Conservation (phyloP, 2,113 vertebrate species). For the Elephantulus edwardii region DNA sequence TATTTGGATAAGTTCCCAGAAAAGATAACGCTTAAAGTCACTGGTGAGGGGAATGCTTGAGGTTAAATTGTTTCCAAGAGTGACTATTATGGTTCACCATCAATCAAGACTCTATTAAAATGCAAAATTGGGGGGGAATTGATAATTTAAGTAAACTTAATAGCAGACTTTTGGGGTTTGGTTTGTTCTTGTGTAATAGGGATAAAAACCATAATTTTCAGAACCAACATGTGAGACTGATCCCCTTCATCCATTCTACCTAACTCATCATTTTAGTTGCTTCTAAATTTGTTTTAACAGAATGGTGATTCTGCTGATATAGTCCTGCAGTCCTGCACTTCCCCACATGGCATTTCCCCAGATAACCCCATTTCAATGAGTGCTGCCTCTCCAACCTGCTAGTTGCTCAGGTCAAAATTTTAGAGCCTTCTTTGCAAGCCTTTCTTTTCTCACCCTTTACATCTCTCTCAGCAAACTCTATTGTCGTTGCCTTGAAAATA, state of each 20-base stretch:
- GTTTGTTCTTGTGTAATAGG: not conserved
- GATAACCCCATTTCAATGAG: not conserved
- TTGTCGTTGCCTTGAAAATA: conserved; percentile 19
- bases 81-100: not conserved
- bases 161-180: not conserved
- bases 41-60: not conserved
- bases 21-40: not conserved
- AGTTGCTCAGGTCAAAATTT: not conserved
- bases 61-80: not conserved
- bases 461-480: not conserved
- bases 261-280: not conserved
- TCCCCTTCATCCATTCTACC: not conserved
- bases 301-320: not conserved
- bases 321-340: not conserved
- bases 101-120: conserved; percentile 19
- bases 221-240: not conserved
- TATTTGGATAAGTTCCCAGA: not conserved
- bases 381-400: not conserved
- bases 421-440: not conserved
- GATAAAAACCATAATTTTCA: not conserved
- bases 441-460: not conserved
- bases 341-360: not conserved
- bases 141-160: not conserved
- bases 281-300: not conserved
- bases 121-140: not conserved